These are phyloP conservation scores for Mizuhopecten yessoensis DNA, from an alignment of 1,140 invertebrate species.

Conservation along the genomic window DNA sequence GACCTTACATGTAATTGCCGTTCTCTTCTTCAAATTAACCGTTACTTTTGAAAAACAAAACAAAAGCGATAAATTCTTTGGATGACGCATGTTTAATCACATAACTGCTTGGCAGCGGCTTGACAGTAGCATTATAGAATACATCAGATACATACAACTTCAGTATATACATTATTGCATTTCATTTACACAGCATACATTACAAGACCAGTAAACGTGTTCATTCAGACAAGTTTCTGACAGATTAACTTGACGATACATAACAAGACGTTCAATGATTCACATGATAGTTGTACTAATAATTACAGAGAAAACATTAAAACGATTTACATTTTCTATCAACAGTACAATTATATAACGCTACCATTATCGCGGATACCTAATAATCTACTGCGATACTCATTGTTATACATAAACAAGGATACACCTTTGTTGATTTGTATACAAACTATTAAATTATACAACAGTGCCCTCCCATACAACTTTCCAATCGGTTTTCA, in stretches of 20 bases:
- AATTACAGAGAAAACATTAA: not conserved
- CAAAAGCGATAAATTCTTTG: too few species aligned
- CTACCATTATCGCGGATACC: not conserved
- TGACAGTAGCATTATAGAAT: too few species aligned
- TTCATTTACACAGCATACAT: not conserved
- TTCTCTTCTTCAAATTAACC: too few species aligned
- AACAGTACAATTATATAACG: not conserved
- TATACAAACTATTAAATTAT: too few species aligned
- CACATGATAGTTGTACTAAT: not conserved
- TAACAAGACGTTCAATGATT: not conserved
- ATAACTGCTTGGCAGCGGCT: not conserved
- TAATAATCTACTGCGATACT: too few species aligned
- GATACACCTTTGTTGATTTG: too few species aligned
- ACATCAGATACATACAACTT: too few species aligned
- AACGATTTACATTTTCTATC: not conserved
- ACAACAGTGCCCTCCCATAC: too few species aligned
- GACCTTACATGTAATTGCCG: too few species aligned
- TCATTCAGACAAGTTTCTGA: not conserved
- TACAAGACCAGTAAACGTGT: not conserved
- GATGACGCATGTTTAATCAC: constrained; percentile 13
- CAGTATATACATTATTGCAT: not conserved
- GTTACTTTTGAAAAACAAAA: too few species aligned
- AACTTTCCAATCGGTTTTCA: too few species aligned
- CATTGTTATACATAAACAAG: too few species aligned
- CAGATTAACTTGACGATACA: not conserved